Evolutionary conservation across 2,797 vertebrate genomes (phyloP).

Genomic region (Coregonus sp.): DNA sequence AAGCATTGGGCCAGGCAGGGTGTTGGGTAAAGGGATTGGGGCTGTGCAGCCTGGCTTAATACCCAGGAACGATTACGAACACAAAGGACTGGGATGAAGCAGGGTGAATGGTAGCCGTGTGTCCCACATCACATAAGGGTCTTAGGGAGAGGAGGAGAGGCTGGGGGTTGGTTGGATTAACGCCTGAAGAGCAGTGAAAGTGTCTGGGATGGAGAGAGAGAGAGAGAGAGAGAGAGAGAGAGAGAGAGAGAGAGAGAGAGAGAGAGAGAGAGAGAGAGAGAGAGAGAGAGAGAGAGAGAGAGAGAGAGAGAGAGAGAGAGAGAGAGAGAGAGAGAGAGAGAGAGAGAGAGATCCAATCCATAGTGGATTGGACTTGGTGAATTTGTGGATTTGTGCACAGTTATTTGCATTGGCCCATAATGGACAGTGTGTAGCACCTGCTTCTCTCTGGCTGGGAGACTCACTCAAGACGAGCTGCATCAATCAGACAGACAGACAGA

Average conservation of each 20-base stretch:
- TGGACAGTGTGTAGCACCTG: slow-evolving; percentile 43
- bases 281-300: no score
- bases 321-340: no score
- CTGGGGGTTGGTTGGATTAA: slow-evolving; percentile 47
- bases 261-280: no score
- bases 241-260: no score
- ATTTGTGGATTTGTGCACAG: not conserved
- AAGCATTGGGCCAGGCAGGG: slow-evolving; percentile 39
- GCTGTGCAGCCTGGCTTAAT: slow-evolving; percentile 57
- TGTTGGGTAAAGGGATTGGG: slow-evolving; percentile 57
- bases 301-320: no score
- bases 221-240: slow-evolving; percentile 33
- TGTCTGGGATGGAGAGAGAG: slow-evolving; percentile 55
- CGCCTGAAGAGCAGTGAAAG: slow-evolving; percentile 45
- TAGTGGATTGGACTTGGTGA: slow-evolving; percentile 12
- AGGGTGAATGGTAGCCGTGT: slow-evolving; percentile 61
- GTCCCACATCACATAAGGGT: slow-evolving; percentile 62
- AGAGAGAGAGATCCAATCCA: not conserved
- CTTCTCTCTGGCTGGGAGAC: slow-evolving; percentile 8
- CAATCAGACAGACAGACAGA: not conserved
- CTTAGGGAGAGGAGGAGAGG: slow-evolving; percentile 34
- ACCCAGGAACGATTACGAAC: slow-evolving; percentile 62
- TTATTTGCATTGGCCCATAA: slow-evolving; percentile 39
- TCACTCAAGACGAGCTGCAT: not conserved
- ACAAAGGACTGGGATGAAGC: slow-evolving; percentile 61